Conservation (phyloP, 23 tunicate species). For the Diplosoma virens region DNA sequence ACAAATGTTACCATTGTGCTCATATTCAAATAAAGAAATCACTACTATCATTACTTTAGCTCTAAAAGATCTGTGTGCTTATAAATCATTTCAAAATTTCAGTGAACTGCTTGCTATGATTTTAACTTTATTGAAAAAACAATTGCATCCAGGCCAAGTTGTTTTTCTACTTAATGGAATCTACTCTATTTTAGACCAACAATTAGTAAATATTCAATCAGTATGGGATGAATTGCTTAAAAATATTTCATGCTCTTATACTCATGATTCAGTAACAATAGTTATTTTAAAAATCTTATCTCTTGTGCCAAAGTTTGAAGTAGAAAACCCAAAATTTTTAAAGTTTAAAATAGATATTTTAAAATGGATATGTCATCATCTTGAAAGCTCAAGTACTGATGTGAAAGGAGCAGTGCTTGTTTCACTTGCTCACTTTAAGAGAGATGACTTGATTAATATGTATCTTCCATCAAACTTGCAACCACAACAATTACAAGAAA, state of each 20-base stretch:
- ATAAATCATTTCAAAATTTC: slow-evolving; percentile 35
- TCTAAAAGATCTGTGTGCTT: slow-evolving; percentile 31
- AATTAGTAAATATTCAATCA: slow-evolving; percentile 40
- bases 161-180: slow-evolving; percentile 39
- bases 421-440: slow-evolving; percentile 41
- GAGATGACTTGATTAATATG: slow-evolving; percentile 27
- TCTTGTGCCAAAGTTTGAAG: slow-evolving; percentile 25
- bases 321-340: background rate
- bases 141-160: background rate
- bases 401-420: slow-evolving; percentile 27
- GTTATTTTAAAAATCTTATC: slow-evolving; percentile 39
- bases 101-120: slow-evolving; percentile 49
- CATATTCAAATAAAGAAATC: background rate
- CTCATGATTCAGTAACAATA: background rate
- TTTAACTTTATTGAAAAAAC: background rate
- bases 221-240: slow-evolving; percentile 29
- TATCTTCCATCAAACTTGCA: slow-evolving; percentile 35
- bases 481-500: slow-evolving; percentile 27
- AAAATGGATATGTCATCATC: slow-evolving; percentile 35
- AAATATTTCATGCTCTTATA: background rate
- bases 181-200: slow-evolving; percentile 27
- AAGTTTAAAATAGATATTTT: slow-evolving; percentile 26
- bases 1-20: background rate
- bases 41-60: slow-evolving; percentile 20
- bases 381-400: background rate